Evolutionary conservation across 30 jellyfish, hydroid and myxozoan species (phyloP).

Genomic region (Aurelia coerulea): DNA sequence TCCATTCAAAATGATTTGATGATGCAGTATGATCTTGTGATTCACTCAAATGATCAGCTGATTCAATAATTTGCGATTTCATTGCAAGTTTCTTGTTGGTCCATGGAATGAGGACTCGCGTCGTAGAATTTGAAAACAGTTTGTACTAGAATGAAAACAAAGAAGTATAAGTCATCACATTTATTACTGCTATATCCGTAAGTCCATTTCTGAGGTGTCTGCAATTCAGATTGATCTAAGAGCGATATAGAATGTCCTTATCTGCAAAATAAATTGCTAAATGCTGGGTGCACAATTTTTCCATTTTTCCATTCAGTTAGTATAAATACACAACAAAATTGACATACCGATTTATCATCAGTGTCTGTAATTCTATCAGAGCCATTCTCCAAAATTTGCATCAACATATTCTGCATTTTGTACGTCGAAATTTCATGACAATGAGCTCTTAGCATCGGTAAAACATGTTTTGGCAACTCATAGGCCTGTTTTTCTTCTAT

Average conservation of each 20-base stretch:
- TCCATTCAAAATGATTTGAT: conserved; percentile 28
- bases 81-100: conserved; percentile 14
- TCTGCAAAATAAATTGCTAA: no score
- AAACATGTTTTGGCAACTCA: not conserved
- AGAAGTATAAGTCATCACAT: no score
- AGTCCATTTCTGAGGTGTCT: no score
- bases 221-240: no score
- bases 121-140: conserved; percentile 23
- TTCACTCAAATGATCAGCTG: not conserved
- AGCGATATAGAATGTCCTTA: no score
- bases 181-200: no score
- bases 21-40: not conserved
- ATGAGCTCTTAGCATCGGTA: conserved; percentile 14
- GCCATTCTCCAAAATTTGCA: not conserved
- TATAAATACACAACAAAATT: no score
- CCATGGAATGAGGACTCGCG: conserved; percentile 16
- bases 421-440: not conserved
- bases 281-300: no score
- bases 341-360: not conserved
- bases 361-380: not conserved
- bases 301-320: no score
- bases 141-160: conserved; percentile 3
- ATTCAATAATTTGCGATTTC: not conserved
- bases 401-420: not conserved
- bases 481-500: not conserved